Evolutionary conservation across 2,797 vertebrate species (phyloP), one percentile per base, ranked within the genome.

Genomic region (Bradypodion ventrale): DNA sequence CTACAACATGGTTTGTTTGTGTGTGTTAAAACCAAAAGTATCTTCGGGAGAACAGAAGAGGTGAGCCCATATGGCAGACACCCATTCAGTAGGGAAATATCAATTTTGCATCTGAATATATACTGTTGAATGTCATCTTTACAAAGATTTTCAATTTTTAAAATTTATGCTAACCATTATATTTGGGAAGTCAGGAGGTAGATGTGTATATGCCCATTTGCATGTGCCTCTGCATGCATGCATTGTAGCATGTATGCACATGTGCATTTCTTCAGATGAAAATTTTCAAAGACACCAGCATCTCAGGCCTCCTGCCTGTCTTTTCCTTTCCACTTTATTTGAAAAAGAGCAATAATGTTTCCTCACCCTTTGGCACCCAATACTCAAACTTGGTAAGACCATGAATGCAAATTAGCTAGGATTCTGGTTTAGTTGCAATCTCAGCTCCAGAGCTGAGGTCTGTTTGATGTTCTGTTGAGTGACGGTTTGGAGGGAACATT

Each of bases 381-480:
- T 65, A 83, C 75, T 78, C 76, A 84, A 88, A 73, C 25, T 19
- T 32, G 29, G 29, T 76, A 78, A 82, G 83, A 60, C 82, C 44
- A 44, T 37, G 60, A 87, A 89, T 88, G 84, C 75, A 92, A 93
- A 93, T 87, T 73, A 76, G 5, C 1, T 80, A 78, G 76, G 37
- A 82, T 93, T 93, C 83, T 84, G 89, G 89, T 91, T 92, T 75
- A 85, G 80, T 77, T 68, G 16, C 76, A 87, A 88, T 91, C 85
- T 91, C 82, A 82, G 59, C 81, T 91, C 77, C 84, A 5, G 78
- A 72, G 68, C 49, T 90, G 90, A 92, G 78, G 83, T 86, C 76
- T 91, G 69, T 92, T 91, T 93, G 84, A 91, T 91, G 88, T 91
- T 90, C 76, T 79, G 72, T 86, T 78, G 87, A 92, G 91, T 85